Conservation (phyloP, 2,888 invertebrate species). For the Creontiades dilutus region DNA sequence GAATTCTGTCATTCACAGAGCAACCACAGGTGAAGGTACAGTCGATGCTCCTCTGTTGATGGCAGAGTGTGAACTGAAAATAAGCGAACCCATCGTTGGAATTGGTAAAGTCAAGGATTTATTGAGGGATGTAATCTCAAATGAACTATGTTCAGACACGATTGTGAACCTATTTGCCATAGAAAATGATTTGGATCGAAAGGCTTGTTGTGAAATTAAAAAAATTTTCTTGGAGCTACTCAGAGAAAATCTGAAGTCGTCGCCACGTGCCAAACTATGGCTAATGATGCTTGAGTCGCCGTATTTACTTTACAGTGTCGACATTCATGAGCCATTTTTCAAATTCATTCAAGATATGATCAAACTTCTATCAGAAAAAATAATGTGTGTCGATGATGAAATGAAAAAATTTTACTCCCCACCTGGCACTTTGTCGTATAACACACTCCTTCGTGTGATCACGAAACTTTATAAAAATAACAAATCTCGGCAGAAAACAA, state of each 20-base stretch:
- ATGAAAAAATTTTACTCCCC: background rate
- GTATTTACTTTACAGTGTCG: background rate
- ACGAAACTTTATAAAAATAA: constrained; percentile 33
- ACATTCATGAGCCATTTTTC: constrained; percentile 19
- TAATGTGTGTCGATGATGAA: background rate
- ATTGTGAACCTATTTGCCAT: constrained; percentile 39
- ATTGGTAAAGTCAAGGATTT: background rate
- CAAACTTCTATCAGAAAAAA: background rate
- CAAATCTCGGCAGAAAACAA: constrained; percentile 14
- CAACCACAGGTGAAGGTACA: background rate
- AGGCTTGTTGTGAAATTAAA: background rate
- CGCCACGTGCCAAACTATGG: constrained; percentile 21
- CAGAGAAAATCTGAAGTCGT: background rate
- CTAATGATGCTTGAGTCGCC: background rate
- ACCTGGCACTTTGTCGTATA: background rate
- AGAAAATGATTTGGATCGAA: constrained; percentile 10
- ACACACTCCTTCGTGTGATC: constrained; percentile 23
- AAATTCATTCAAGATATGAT: constrained; percentile 31
- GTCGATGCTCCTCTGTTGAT: constrained; percentile 39
- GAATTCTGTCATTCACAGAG: background rate
- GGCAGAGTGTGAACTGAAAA: background rate
- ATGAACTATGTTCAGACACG: constrained; percentile 48
- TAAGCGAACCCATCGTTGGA: background rate
- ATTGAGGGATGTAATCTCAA: background rate
- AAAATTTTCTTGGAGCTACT: constrained; percentile 25